Base-by-base conservation (phyloP, 2,113 vertebrate genomes). In the Siphamia tubifer region DNA sequence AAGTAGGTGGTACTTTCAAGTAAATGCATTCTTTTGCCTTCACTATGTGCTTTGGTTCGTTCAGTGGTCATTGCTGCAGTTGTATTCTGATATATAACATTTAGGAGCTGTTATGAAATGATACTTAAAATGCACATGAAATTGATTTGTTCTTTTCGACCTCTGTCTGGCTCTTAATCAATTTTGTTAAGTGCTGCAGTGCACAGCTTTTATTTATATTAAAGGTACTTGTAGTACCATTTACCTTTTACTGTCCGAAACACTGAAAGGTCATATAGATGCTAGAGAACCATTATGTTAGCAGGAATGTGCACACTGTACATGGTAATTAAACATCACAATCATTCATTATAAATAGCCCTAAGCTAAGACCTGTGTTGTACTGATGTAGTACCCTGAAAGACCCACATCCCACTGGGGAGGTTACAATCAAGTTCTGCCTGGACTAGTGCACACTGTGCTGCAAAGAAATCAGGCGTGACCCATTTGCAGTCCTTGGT, bases 391-490 rank as follows among this genome's bases (percentile, higher is more conserved):
- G 32, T 43, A 5, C 68, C 43, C 32, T 6, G 4, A 49, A 64
- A 73, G 45, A 73, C 40, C 55, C 34, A 15, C 43, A 52, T 10
- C 13, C 67, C 56, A 20, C 54, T 67, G 3, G 66, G 75, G 70
- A 68, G 39, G 38, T 35, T 38, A 42, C 10, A 15, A 75, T 75
- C 24, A n/a, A 77, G 82, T 56, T 35, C 49, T 77, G 57, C 70
- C 30, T 45, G 72, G 2, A 25, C 47, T n/a, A 5, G 7, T 67
- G 57, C 57, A 5, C 54, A 71, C 36, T 31, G 39, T 13, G 47
- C 54, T 31, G 16, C 44, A 15, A 62, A 44, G 74, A 83, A 79
- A 47, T 72, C 60, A 39, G 36, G 61, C 49, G 10, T 11, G 35
- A 71, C 76, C 65, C 63, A 51, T 88, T 81, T 60, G 40, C 71